A percentile compares a stretch with the other conserved stretches of the same genome.
Evolutionary conservation across 1,140 invertebrate genomes (phyloP).

Genomic region (Nomia melanderi): DNA sequence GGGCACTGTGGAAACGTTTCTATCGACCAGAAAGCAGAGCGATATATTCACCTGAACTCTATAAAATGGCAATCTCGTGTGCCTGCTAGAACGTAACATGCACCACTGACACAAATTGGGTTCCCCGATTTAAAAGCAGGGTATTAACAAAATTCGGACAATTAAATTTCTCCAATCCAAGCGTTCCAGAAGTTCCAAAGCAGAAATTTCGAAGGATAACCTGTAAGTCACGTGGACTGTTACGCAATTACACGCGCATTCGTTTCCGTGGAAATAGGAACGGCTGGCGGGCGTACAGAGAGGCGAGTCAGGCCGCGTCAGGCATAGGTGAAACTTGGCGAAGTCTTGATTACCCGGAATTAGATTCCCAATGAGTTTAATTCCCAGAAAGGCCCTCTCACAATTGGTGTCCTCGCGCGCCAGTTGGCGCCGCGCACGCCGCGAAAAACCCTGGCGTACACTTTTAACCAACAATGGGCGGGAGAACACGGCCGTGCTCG

Average conservation of each 20-base stretch:
- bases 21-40: no score
- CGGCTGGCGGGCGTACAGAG: neutral
- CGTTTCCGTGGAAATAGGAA: conserved; percentile 27
- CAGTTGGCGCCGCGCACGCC: conserved; percentile 32
- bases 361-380: conserved; percentile 65
- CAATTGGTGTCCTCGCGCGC: conserved; percentile 59
- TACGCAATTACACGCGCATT: conserved; percentile 53
- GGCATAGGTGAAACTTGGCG: conserved; percentile 50
- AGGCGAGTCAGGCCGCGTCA: conserved; percentile 12
- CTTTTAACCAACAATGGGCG: conserved; percentile 49
- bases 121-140: no score
- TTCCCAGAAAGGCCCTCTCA: conserved; percentile 58
- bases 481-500: conserved; percentile 21
- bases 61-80: no score
- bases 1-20: no score
- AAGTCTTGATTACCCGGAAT: conserved; percentile 62
- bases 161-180: no score
- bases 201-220: conserved; percentile 28
- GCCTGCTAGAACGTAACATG: no score
- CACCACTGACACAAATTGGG: no score
- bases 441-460: conserved; percentile 4
- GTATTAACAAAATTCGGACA: no score
- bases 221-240: conserved; percentile 54
- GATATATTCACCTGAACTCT: no score
- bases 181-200: no score